A percentile compares a stretch with the other conserved stretches of the same genome.
phyloP scores from a whole-genome alignment of 2,888 invertebrate species.

The Notocelia uddmanniana region DNA sequence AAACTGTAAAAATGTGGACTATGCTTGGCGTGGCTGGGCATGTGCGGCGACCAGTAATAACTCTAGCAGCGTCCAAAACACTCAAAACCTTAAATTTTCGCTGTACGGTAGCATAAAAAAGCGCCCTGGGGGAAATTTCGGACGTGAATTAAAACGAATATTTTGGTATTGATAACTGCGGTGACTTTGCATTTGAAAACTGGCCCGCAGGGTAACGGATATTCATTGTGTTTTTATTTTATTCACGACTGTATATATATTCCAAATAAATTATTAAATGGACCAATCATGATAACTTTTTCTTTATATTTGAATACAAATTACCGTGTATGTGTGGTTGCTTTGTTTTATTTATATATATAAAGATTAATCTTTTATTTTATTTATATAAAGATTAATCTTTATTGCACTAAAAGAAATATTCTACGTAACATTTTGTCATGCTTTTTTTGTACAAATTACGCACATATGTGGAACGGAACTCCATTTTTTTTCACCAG shows the following conservation, averaged over 20 bases:
- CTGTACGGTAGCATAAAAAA: conserved; percentile 6
- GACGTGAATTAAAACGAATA: conserved; percentile 28
- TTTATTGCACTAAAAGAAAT: no score
- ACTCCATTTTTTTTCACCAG: no score
- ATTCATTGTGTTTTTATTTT: conserved; percentile 8
- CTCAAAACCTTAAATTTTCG: not conserved
- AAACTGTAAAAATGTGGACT: no score
- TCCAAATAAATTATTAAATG: not conserved
- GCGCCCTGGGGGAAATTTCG: conserved; percentile 30
- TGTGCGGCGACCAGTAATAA: conserved; percentile 7
- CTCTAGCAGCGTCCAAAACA: not conserved
- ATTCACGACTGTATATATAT: not conserved
- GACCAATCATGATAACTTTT: not conserved
- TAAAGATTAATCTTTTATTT: no score
- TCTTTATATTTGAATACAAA: not conserved
- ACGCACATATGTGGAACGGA: no score
- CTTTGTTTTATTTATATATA: not conserved
- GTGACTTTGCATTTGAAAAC: conserved; percentile 31
- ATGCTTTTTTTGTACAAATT: no score
- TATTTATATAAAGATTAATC: no score
- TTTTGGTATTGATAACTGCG: conserved; percentile 28
- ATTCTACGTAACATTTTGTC: no score
- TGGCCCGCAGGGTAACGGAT: conserved; percentile 11
- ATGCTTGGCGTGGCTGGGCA: not conserved
- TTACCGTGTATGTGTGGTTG: not conserved